Percentiles rank a stretch among this genome's conserved stretches.
Conservation (phyloP, 2,113 vertebrate species). For the Dicaeum eximium region DNA sequence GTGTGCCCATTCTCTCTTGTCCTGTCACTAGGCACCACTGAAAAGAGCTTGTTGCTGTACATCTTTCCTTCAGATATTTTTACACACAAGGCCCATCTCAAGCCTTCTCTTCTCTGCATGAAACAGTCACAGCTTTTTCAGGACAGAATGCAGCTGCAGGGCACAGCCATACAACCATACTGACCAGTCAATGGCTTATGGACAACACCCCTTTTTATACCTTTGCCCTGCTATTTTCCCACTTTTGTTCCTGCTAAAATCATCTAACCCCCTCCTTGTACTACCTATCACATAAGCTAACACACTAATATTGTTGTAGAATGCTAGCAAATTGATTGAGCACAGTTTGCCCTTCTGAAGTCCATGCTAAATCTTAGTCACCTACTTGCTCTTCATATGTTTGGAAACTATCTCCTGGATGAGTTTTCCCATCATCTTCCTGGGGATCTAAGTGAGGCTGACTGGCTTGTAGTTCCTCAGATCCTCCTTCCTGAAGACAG, state of each 20-base stretch:
- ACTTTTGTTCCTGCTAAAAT: not conserved
- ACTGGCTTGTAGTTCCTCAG: not conserved
- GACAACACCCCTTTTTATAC: not conserved
- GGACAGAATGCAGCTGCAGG: not conserved
- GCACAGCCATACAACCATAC: not conserved
- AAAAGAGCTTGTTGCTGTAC: not conserved
- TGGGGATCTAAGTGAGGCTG: not conserved
- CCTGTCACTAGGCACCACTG: not conserved
- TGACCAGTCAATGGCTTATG: not conserved
- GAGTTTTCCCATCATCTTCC: not conserved
- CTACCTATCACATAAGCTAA: not conserved
- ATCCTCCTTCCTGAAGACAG: not conserved
- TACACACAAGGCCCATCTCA: not conserved
- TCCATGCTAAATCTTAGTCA: not conserved
- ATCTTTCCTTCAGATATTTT: not conserved
- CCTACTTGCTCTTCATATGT: not conserved
- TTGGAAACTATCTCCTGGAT: not conserved
- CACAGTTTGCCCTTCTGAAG: not conserved
- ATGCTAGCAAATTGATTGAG: not conserved
- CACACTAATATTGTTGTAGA: not conserved
- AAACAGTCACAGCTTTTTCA: not conserved
- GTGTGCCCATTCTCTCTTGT: not conserved
- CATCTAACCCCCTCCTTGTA: not conserved
- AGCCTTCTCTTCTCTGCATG: not conserved
- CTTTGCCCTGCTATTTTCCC: not conserved